phyloP scores from a whole-genome alignment of 2,888 invertebrate genomes.

The Cepaea hortensis region DNA sequence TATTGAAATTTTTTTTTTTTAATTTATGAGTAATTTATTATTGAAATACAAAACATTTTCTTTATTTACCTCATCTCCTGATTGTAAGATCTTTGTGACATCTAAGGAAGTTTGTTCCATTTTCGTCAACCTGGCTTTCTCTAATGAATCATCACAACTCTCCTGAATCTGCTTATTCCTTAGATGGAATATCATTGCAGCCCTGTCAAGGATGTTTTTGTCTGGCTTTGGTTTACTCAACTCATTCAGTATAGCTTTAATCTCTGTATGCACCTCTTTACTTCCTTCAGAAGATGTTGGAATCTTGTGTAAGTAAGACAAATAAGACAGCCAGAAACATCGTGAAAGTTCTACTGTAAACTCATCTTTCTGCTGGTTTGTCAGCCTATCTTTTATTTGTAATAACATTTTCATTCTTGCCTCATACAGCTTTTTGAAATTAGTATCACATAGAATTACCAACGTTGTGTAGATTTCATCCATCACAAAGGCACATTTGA shows the following conservation, averaged over 20 bases:
- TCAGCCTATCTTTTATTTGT: slow-evolving; percentile 51
- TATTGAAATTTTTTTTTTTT: too few relatives aligned
- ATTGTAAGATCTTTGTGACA: slow-evolving; percentile 9
- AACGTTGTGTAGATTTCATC: neutral
- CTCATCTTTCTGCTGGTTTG: slow-evolving; percentile 46
- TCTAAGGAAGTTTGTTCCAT: neutral
- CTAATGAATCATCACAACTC: too few relatives aligned
- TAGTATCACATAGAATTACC: neutral
- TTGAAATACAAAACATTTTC: neutral
- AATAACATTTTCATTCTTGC: slow-evolving; percentile 6
- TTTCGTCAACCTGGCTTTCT: neutral
- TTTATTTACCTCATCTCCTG: slow-evolving; percentile 29
- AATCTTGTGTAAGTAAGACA: neutral
- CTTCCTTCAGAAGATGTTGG: neutral
- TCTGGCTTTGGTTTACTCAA: neutral
- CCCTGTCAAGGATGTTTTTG: neutral
- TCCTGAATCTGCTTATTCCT: neutral
- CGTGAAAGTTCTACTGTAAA: slow-evolving; percentile 13
- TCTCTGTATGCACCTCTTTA: neutral
- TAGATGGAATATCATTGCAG: neutral
- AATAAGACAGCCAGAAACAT: slow-evolving; percentile 8
- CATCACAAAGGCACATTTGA: slow-evolving; percentile 32
- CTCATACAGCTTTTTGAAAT: slow-evolving; percentile 48
- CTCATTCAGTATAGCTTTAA: neutral
- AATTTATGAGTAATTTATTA: too few relatives aligned